These are phyloP conservation scores for Sinella curviseta DNA, from an alignment of 1,140 invertebrate genomes.

Conservation along the genomic window DNA sequence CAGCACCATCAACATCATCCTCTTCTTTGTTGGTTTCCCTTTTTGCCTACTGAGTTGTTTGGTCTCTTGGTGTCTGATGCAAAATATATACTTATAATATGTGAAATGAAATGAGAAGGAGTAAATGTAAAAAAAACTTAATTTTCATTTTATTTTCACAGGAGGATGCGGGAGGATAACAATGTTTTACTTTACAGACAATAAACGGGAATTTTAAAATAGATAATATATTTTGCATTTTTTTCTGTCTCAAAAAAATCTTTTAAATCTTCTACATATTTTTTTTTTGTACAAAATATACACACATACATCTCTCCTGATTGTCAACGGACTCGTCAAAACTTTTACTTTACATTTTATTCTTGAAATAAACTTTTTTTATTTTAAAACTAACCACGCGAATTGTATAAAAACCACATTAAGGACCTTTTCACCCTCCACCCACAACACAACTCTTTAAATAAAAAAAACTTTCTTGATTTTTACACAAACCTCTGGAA, in stretches of 20 bases:
- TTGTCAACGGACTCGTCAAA: neutral
- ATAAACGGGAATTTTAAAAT: too few relatives aligned
- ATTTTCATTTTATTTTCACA: too few relatives aligned
- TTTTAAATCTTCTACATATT: neutral
- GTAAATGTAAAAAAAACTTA: too few relatives aligned
- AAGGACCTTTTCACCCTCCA: neutral
- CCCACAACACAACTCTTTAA: neutral
- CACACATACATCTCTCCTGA: neutral
- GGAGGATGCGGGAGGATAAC: too few relatives aligned
- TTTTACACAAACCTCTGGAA: too few relatives aligned
- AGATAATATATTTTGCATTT: too few relatives aligned
- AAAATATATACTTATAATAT: too few relatives aligned
- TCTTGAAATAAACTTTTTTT: neutral
- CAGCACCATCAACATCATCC: neutral
- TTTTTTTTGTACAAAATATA: neutral
- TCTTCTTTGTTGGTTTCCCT: neutral
- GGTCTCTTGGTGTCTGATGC: too few relatives aligned
- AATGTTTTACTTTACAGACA: too few relatives aligned
- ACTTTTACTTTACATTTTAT: neutral
- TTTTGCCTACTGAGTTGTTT: neutral
- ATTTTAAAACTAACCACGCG: too few relatives aligned
- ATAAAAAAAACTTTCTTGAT: neutral
- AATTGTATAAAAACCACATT: neutral
- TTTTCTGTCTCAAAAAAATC: neutral
- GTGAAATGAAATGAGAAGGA: too few relatives aligned